phyloP scores from a whole-genome alignment of 2,113 vertebrate species.

The Saccopteryx leptura region DNA sequence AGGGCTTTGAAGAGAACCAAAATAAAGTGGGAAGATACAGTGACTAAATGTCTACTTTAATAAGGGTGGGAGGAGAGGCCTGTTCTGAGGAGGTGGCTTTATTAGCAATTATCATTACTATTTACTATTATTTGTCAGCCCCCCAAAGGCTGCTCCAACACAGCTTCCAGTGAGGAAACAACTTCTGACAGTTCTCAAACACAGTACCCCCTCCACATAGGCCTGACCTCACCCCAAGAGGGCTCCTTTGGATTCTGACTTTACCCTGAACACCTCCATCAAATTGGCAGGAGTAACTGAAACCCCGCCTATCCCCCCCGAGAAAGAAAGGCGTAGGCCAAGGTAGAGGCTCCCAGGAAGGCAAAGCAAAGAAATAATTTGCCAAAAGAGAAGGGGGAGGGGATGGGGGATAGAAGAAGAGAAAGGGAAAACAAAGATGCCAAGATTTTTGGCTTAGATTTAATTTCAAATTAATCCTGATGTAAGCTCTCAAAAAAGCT shows the following conservation, averaged over 20 bases:
- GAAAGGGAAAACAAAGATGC: neutral
- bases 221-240: neutral
- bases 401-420: neutral
- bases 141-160: neutral
- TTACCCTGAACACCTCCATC: constrained; percentile 42
- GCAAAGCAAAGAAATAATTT: constrained; percentile 6
- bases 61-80: neutral
- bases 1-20: neutral
- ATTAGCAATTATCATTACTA: neutral
- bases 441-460: constrained; percentile 62
- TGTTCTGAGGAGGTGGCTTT: neutral
- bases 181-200: neutral
- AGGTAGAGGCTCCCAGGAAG: constrained; percentile 29
- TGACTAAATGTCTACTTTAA: neutral
- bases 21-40: neutral
- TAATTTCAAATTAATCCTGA: constrained; percentile 49
- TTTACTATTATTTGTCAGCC: neutral
- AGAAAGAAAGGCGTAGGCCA: constrained; percentile 43
- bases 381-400: neutral
- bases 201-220: neutral
- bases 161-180: neutral
- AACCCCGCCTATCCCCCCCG: neutral
- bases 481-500: neutral
- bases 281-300: constrained; percentile 46
- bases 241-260: neutral